Evolutionary conservation across 2,113 vertebrate species (phyloP), one percentile per base, ranked within the genome.

Genomic region (Protobothrops mucrosquamatus): DNA sequence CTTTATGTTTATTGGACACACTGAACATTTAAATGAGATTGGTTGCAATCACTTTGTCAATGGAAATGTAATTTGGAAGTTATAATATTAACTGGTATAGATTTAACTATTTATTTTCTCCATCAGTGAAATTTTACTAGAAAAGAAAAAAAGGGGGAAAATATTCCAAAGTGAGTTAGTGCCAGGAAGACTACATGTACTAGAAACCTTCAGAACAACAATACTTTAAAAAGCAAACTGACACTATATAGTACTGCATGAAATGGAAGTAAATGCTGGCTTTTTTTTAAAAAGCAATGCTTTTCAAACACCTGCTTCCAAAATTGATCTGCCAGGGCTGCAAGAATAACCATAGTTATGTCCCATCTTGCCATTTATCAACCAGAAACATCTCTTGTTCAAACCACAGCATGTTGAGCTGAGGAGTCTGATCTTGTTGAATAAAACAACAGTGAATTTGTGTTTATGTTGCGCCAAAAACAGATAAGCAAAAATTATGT

Each of bases 151-250:
- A 14, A 15, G 9, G 39, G 24, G 26, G 3, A n/a, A n/a, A 29
- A 1, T 92, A 89, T 43, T 88, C 89, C 51, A 89, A 91, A 3
- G n/a, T 91, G 64, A 52, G 86, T 11, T 59, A 85, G 34, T 85
- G 39, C 10, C 4, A 61, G 91, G 59, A 94, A 15, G 4, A 92
- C 93, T 91, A 23, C 20, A 90, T 26, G 11, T 90, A 91, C 51
- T 0, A 22, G 88, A 3, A 91, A 93, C 55, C 29, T 93, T 89
- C 46, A 9, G 92, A 93, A 93, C 95, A 39, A 0, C 3, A 93
- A 81, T 93, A 93, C 24, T 93, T 89, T 94, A 89, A 61, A 92
- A 91, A 93, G 87, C 59, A 61, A 93, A 87, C 10, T 94, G 69
- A 48, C 9, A 24, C 10, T 20, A 12, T 54, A n/a, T 61, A 87